Evolutionary conservation across 2,113 vertebrate species (phyloP).

Genomic region (Cairina moschata): DNA sequence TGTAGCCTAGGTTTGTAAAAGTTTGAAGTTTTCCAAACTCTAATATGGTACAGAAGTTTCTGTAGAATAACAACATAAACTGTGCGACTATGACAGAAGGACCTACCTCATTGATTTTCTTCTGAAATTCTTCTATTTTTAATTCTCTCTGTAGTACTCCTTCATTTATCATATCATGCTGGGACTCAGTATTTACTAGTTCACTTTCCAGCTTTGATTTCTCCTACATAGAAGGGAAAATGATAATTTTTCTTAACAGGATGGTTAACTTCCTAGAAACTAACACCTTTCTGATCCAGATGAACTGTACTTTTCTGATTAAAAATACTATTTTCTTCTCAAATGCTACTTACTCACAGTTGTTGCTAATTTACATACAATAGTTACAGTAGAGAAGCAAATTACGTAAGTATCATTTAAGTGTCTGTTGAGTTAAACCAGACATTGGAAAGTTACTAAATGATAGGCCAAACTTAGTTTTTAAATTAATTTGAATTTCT

Average conservation of each 20-base stretch:
- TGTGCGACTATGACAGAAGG: not conserved
- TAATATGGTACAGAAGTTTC: not conserved
- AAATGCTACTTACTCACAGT: not conserved
- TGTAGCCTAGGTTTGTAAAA: not conserved
- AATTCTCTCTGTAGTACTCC: slow-evolving; percentile 73
- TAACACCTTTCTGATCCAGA: not conserved
- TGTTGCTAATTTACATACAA: not conserved
- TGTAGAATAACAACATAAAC: not conserved
- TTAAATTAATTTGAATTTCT: not conserved
- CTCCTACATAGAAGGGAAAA: slow-evolving; percentile 77
- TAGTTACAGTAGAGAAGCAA: not conserved
- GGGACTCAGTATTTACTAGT: slow-evolving; percentile 82
- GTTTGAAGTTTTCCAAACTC: not conserved
- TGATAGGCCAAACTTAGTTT: not conserved
- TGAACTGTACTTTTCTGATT: not conserved
- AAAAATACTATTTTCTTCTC: not conserved
- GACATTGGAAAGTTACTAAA: not conserved
- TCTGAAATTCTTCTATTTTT: slow-evolving; percentile 76
- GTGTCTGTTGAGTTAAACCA: not conserved
- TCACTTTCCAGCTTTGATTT: slow-evolving; percentile 90
- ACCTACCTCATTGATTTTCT: slow-evolving; percentile 84
- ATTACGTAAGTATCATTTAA: not conserved
- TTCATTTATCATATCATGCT: slow-evolving; percentile 80
- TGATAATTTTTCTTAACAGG: not conserved
- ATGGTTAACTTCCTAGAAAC: not conserved